phyloP scores from a whole-genome alignment of 2,113 vertebrate genomes.

The Eulacestoma nigropectus region DNA sequence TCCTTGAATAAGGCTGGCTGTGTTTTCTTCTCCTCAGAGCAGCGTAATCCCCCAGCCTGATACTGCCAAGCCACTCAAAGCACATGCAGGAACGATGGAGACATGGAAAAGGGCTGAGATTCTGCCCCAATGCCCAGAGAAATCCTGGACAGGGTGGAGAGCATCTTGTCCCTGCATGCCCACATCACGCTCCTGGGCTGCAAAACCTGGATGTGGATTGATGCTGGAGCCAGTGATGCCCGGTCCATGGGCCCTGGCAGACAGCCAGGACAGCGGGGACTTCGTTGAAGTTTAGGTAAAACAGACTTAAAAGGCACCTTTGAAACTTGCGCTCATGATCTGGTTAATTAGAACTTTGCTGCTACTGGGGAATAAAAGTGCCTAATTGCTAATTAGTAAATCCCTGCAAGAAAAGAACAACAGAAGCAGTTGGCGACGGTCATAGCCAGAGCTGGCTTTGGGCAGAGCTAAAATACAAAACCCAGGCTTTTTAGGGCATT shows the following conservation, averaged over 20 bases:
- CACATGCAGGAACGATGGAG: neutral
- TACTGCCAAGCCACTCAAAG: neutral
- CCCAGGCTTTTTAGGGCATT: neutral
- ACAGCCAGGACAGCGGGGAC: fast-evolving
- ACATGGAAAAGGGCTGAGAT: neutral
- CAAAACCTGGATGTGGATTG: neutral
- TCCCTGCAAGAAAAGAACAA: neutral
- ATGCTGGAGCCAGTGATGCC: neutral
- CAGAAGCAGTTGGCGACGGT: neutral
- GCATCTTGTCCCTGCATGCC: fast-evolving
- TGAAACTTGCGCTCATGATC: neutral
- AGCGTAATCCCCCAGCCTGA: neutral
- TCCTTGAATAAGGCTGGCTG: slow-evolving; percentile 3
- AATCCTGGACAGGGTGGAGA: neutral
- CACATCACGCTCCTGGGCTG: fast-evolving
- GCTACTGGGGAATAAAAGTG: neutral
- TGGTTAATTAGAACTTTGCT: slow-evolving; percentile 1
- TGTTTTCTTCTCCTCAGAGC: neutral
- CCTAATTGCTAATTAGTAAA: slow-evolving; percentile 28
- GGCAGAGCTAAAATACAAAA: neutral
- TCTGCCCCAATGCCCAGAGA: neutral
- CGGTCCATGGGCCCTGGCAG: neutral
- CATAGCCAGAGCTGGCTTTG: neutral
- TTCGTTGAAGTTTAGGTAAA: neutral
- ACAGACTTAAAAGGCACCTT: slow-evolving; percentile 10